A percentile compares a stretch with the other conserved stretches of the same genome.
phyloP scores from a whole-genome alignment of 2,797 vertebrate genomes.

The Oreochromis grahami region DNA sequence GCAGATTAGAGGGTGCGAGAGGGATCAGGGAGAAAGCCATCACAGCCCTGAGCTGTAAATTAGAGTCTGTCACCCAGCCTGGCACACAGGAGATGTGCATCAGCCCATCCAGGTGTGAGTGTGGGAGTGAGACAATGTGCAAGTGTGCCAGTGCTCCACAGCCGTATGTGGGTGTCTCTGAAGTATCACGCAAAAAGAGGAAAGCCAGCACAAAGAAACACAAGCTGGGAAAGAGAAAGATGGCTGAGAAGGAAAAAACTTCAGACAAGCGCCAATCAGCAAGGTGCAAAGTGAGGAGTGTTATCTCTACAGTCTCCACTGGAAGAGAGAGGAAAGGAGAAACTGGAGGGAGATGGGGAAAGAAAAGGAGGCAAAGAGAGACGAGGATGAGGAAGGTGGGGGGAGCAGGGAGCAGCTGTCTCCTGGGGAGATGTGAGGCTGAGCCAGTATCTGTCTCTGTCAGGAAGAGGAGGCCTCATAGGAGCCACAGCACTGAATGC shows the following conservation, averaged over 20 bases:
- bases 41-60: constrained; percentile 77
- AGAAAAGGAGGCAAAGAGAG: constrained; percentile 35
- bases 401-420: constrained; percentile 52
- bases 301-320: constrained; percentile 72
- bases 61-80: constrained; percentile 73
- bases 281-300: constrained; percentile 69
- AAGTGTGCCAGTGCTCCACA: constrained; percentile 19
- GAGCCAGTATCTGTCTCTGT: constrained; percentile 65
- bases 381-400: constrained; percentile 11
- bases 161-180: constrained; percentile 43
- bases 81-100: constrained; percentile 60
- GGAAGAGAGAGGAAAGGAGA: constrained; percentile 58
- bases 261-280: constrained; percentile 61
- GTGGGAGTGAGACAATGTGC: constrained; percentile 38
- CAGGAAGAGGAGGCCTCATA: constrained; percentile 59
- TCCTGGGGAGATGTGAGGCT: constrained; percentile 51
- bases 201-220: constrained; percentile 59
- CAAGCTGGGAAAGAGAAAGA: constrained; percentile 55
- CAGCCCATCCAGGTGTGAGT: constrained; percentile 64
- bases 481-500: constrained; percentile 42
- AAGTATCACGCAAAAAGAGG: constrained; percentile 66
- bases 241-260: constrained; percentile 43
- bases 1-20: constrained; percentile 75
- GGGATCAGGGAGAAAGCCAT: constrained; percentile 80
- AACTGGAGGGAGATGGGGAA: constrained; percentile 34